Evolutionary conservation across 2,113 vertebrate species (phyloP).

Genomic region (Rhabdornis inornatus): DNA sequence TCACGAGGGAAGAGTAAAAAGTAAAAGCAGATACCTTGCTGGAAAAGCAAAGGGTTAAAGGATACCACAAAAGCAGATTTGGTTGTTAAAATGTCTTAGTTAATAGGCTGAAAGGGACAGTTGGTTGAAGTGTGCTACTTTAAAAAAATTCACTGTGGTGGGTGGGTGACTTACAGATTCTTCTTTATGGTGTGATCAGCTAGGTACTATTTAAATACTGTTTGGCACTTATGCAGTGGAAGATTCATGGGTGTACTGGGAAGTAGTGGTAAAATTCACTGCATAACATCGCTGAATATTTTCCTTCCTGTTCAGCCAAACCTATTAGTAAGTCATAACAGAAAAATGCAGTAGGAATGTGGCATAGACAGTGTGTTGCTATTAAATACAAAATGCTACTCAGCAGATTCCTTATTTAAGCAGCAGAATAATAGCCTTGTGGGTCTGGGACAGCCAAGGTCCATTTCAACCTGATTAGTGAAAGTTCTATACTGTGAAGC

Average conservation of each 20-base stretch:
- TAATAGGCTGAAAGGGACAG: background rate
- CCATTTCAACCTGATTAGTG: background rate
- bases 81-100: background rate
- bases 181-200: background rate
- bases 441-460: background rate
- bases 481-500: background rate
- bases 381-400: background rate
- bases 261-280: slow-evolving; percentile 16
- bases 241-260: background rate
- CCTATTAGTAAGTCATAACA: slow-evolving; percentile 20
- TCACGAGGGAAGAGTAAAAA: background rate
- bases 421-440: background rate
- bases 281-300: slow-evolving; percentile 18
- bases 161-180: background rate
- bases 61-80: background rate
- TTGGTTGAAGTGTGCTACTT: background rate
- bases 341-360: background rate
- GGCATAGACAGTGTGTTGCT: background rate
- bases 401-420: slow-evolving; percentile 34
- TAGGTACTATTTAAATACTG: background rate
- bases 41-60: background rate
- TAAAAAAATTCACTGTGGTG: background rate
- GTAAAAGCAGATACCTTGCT: background rate
- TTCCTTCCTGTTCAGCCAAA: slow-evolving; percentile 48
- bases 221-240: background rate